Evolutionary conservation across 2,888 invertebrate genomes (phyloP).

Genomic region (Frankliniella intonsa): DNA sequence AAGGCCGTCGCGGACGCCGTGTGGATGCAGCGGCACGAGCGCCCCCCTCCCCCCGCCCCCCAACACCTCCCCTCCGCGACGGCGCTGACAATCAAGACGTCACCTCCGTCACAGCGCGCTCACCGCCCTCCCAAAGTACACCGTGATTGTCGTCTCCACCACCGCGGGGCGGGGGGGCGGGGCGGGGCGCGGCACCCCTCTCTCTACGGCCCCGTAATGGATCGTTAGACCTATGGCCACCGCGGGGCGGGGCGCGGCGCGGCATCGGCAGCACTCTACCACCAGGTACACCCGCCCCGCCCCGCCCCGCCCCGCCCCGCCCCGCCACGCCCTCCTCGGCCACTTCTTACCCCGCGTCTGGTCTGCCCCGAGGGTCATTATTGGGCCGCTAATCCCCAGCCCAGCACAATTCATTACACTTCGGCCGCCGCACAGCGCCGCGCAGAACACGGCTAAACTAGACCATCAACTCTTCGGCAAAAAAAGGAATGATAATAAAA

Average conservation of each 20-base stretch:
- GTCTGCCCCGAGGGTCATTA: background rate
- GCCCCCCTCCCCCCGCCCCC: no score
- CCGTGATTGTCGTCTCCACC: background rate
- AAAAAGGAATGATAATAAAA: no score
- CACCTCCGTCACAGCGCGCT: background rate
- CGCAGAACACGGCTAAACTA: no score
- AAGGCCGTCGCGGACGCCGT: no score
- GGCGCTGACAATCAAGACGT: background rate
- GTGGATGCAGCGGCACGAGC: no score
- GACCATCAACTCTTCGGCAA: no score
- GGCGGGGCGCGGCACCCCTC: no score
- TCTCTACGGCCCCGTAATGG: background rate
- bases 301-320: background rate
- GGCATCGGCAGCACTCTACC: background rate
- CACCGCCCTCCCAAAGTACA: background rate
- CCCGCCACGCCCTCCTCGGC: background rate
- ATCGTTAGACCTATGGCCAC: background rate
- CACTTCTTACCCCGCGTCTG: conserved; percentile 4
- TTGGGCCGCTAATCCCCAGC: background rate
- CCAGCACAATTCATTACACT: conserved; percentile 6
- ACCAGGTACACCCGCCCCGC: background rate
- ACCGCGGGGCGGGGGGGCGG: no score
- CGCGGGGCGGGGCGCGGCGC: background rate
- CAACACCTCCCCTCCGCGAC: no score
- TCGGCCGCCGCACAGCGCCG: background rate